Evolutionary conservation across 1,140 invertebrate genomes (phyloP).

Genomic region (Cherax destructor): DNA sequence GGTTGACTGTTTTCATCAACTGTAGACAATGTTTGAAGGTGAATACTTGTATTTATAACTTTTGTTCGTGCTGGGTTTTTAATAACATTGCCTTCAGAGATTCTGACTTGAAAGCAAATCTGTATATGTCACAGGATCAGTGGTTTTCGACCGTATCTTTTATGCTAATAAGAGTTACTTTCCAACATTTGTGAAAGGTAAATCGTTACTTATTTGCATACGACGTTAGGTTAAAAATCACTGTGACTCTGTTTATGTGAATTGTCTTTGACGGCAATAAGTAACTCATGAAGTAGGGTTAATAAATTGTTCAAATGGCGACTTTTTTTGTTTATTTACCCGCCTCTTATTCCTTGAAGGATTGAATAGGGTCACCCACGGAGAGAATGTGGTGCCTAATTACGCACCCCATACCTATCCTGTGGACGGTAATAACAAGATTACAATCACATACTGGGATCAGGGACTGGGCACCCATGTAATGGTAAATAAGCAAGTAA

Average conservation of each 20-base stretch:
- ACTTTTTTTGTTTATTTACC: not conserved
- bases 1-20: not conserved
- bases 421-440: too few species aligned
- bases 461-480: too few species aligned
- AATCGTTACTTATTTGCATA: conserved; percentile 44
- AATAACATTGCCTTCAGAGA: conserved; percentile 36
- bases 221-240: conserved; percentile 40
- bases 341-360: too few species aligned
- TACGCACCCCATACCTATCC: too few species aligned
- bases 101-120: not conserved
- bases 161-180: conserved; percentile 32
- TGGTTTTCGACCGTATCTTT: conserved; percentile 21
- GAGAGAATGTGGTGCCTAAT: too few species aligned
- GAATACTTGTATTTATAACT: not conserved
- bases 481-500: too few species aligned
- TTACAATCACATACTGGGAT: too few species aligned
- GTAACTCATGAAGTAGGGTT: conserved; percentile 68
- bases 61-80: conserved; percentile 4
- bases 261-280: conserved; percentile 69
- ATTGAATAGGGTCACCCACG: too few species aligned
- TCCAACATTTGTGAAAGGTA: conserved; percentile 21
- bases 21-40: not conserved
- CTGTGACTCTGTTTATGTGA: conserved; percentile 60
- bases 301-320: conserved; percentile 67
- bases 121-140: conserved; percentile 46